Evolutionary conservation across 1,140 invertebrate genomes (phyloP).

Genomic region (Cephus cinctus): DNA sequence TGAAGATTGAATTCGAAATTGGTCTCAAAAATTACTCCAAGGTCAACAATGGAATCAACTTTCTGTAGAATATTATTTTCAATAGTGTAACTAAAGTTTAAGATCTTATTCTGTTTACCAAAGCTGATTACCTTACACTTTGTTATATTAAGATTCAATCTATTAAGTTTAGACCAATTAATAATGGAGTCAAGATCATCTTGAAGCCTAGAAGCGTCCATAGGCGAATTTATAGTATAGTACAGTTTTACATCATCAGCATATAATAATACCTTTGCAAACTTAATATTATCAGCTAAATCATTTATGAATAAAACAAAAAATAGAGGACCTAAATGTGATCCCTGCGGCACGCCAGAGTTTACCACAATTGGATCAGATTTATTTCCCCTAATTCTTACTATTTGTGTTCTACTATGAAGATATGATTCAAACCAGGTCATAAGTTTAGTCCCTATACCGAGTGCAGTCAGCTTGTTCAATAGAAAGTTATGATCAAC

Average conservation of each 20-base stretch:
- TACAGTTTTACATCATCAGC: constrained; percentile 19
- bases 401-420: constrained; percentile 6
- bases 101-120: neutral
- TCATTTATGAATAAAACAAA: constrained; percentile 19
- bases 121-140: constrained; percentile 9
- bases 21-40: constrained; percentile 8
- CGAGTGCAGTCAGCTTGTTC: constrained; percentile 12
- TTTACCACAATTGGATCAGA: constrained; percentile 1
- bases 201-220: constrained; percentile 8
- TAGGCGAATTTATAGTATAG: neutral
- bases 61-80: neutral
- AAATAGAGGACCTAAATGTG: constrained; percentile 12
- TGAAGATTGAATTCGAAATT: constrained; percentile 7
- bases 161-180: constrained; percentile 8
- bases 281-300: neutral
- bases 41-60: constrained; percentile 3
- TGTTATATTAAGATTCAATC: constrained; percentile 1
- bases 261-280: constrained; percentile 9
- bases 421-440: constrained; percentile 24
- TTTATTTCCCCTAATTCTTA: constrained; percentile 2
- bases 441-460: constrained; percentile 5
- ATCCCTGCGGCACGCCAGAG: constrained; percentile 20
- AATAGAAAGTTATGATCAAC: constrained; percentile 19
- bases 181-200: neutral
- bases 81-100: neutral